Percentiles rank a stretch among this genome's conserved stretches.
phyloP scores from a whole-genome alignment of 92 coral and sea anemone species.

The Meandrina meandrites region DNA sequence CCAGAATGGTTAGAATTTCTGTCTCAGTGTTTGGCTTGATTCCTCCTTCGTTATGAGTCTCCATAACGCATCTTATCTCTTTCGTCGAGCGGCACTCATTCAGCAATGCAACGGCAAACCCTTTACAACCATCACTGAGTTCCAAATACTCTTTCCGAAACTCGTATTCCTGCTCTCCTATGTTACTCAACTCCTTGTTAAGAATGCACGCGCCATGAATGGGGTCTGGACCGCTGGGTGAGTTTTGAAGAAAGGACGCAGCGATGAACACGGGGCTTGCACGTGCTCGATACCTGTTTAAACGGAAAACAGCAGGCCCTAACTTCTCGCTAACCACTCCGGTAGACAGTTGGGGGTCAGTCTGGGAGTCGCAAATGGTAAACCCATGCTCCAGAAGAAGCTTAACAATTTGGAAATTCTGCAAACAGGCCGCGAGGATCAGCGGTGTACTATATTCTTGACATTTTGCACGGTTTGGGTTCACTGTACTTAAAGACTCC shows the following conservation, averaged over 20 bases:
- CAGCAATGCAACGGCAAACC: constrained; percentile 50
- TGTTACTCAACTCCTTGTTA: constrained; percentile 43
- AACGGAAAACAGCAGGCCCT: too few relatives aligned
- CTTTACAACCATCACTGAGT: constrained; percentile 39
- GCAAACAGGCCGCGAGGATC: too few relatives aligned
- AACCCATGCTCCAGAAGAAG: too few relatives aligned
- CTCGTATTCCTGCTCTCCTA: constrained; percentile 40
- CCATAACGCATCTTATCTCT: constrained; percentile 62
- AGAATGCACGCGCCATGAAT: constrained; percentile 47
- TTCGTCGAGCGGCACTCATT: constrained; percentile 57
- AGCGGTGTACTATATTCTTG: too few relatives aligned
- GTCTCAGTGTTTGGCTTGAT: background rate
- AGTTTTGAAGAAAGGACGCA: constrained; percentile 50
- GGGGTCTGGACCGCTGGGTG: constrained; percentile 38
- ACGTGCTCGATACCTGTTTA: too few relatives aligned
- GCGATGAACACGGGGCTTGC: too few relatives aligned
- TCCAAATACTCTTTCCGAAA: constrained; percentile 51
- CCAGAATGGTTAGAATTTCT: constrained; percentile 38
- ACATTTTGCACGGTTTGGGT: too few relatives aligned
- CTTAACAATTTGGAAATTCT: too few relatives aligned
- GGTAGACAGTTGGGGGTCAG: background rate
- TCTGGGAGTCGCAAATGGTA: background rate
- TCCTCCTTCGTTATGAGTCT: constrained; percentile 29
- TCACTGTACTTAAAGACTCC: background rate
- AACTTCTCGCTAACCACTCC: background rate